Evolutionary conservation across 2,888 invertebrate species (phyloP).

Genomic region (Charanyca ferruginea): DNA sequence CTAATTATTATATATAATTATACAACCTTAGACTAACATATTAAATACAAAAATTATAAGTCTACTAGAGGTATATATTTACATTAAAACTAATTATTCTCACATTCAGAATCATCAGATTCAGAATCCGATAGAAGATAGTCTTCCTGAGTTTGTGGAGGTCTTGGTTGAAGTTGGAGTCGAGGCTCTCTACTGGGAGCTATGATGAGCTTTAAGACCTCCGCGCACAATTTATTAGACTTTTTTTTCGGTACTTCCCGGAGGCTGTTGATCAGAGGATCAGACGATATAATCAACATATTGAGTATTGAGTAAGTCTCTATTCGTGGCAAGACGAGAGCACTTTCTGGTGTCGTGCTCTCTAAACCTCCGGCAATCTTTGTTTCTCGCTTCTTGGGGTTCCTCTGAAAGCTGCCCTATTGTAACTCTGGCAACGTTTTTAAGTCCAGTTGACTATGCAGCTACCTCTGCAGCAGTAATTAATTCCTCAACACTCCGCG

Average conservation of each 20-base stretch:
- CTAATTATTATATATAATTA: conserved; percentile 4
- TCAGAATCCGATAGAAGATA: conserved; percentile 21
- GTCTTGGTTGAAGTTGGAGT: conserved; percentile 12
- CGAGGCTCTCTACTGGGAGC: conserved; percentile 24
- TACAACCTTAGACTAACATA: conserved; percentile 1
- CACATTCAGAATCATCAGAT: conserved; percentile 10
- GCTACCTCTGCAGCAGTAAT: no score
- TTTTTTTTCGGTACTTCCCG: conserved; percentile 15
- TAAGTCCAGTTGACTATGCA: no score
- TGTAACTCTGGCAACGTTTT: no score
- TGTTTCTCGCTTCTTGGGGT: no score
- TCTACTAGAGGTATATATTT: conserved; percentile 1
- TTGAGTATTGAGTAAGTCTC: conserved; percentile 33
- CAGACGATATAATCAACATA: conserved; percentile 39
- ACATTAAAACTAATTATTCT: conserved; percentile 20
- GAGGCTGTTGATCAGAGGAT: conserved; percentile 36
- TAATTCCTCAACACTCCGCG: no score
- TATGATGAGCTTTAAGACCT: conserved; percentile 24
- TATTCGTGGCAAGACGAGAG: conserved; percentile 44
- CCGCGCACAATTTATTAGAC: neutral
- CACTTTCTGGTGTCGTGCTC: conserved; percentile 40
- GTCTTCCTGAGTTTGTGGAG: conserved; percentile 29
- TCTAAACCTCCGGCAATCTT: conserved; percentile 46
- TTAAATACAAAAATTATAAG: neutral
- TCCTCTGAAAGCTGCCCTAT: no score